Evolutionary conservation across 92 coral and sea anemone species (phyloP).

Genomic region (Palythoa heliodiscus): DNA sequence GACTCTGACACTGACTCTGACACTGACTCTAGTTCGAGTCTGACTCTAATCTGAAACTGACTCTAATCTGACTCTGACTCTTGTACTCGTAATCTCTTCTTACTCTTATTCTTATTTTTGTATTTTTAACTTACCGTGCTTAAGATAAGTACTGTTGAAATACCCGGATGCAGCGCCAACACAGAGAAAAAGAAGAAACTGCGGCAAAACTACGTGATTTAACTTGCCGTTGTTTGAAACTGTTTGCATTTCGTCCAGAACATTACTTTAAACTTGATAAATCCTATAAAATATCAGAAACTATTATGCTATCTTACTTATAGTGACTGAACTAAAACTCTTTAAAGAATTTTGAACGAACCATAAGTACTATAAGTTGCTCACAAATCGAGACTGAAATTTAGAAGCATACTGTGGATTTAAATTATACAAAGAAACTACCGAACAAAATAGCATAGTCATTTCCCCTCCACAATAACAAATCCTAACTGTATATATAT

Average conservation of each 20-base stretch:
- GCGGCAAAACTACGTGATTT: background rate
- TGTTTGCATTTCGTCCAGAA: constrained; percentile 21
- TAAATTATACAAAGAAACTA: too few species aligned
- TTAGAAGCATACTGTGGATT: too few species aligned
- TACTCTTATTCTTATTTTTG: background rate
- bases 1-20: too few species aligned
- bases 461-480: too few species aligned
- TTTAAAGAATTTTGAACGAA: background rate
- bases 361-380: too few species aligned
- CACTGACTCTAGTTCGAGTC: too few species aligned
- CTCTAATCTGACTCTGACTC: background rate
- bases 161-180: constrained; percentile 10
- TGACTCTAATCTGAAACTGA: too few species aligned
- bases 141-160: constrained; percentile 23
- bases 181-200: background rate
- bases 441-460: too few species aligned
- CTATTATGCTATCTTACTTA: background rate
- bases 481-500: too few species aligned
- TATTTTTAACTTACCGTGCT: constrained; percentile 12
- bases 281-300: background rate
- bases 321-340: background rate
- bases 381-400: too few species aligned
- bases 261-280: constrained; percentile 39
- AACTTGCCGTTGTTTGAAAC: constrained; percentile 28
- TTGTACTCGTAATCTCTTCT: background rate